phyloP scores from a whole-genome alignment of 2,113 vertebrate species.

The Thalassarche chlororhynchos region DNA sequence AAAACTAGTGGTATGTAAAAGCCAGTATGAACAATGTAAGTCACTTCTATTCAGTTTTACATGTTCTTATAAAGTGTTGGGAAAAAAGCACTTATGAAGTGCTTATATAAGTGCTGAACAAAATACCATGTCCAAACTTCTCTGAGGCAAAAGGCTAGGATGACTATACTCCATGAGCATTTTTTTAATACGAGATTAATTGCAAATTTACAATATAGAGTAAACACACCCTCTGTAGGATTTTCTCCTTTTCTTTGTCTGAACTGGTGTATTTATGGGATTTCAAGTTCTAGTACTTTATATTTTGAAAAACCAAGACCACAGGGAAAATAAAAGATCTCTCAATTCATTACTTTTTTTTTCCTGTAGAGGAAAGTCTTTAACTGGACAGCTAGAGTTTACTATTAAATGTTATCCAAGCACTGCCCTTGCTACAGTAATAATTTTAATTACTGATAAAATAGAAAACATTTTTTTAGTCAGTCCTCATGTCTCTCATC shows the following conservation, averaged over 20 bases:
- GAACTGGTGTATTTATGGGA: background rate
- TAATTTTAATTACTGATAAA: background rate
- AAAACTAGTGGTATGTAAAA: constrained; percentile 19
- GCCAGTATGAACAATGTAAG: background rate
- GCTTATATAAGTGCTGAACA: background rate
- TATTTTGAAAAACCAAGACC: background rate
- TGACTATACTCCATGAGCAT: background rate
- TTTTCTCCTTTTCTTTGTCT: background rate
- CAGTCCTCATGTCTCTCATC: background rate
- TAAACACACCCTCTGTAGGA: background rate
- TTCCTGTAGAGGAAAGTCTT: background rate
- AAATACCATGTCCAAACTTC: background rate
- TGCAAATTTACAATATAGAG: background rate
- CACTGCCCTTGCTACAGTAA: background rate
- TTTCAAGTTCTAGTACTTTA: background rate
- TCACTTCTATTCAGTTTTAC: constrained; percentile 15
- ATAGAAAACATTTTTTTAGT: background rate
- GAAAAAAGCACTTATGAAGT: background rate
- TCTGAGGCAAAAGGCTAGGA: background rate
- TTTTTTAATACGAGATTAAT: background rate
- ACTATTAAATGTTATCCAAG: background rate
- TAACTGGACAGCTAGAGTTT: background rate
- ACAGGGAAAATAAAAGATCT: background rate
- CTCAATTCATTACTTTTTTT: background rate
- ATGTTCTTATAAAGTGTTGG: background rate